A percentile compares a stretch with the other conserved stretches of the same genome.
Evolutionary conservation across 2,888 invertebrate genomes (phyloP).

Genomic region (Carabus problematicus): DNA sequence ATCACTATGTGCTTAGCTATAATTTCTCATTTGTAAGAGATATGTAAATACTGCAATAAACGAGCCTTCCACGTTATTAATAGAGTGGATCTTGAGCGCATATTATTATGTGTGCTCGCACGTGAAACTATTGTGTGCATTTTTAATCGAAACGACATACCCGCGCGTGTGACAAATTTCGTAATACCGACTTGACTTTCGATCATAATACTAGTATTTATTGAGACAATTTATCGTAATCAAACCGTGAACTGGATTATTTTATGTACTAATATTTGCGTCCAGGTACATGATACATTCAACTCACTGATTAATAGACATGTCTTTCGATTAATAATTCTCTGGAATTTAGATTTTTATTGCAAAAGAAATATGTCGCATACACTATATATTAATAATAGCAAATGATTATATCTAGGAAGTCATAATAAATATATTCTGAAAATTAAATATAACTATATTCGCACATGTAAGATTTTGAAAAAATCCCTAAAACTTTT

Average conservation of each 20-base stretch:
- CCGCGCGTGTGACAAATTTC: conserved; percentile 35
- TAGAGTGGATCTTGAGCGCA: conserved; percentile 5
- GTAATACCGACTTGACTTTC: conserved; percentile 10
- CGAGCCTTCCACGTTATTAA: conserved; percentile 22
- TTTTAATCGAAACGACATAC: conserved; percentile 13
- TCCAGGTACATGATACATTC: neutral
- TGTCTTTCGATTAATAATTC: neutral
- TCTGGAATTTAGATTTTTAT: conserved; percentile 5
- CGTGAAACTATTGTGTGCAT: conserved; percentile 4
- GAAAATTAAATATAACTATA: too few species aligned
- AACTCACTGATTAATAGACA: conserved; percentile 1
- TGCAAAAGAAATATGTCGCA: too few species aligned
- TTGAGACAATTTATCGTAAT: conserved; percentile 39
- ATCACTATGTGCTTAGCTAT: conserved; percentile 10
- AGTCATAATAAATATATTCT: too few species aligned
- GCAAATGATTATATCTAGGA: too few species aligned
- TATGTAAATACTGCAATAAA: conserved; percentile 29
- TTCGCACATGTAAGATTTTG: too few species aligned
- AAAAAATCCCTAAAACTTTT: too few species aligned
- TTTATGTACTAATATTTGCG: conserved; percentile 7
- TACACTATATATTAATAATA: too few species aligned
- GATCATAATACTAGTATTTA: conserved; percentile 39
- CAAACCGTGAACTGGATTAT: conserved; percentile 34
- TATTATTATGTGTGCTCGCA: neutral
- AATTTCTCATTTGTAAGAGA: conserved; percentile 37